Conservation (phyloP, 1,140 invertebrate genomes). For the Oscheius sp. region DNA sequence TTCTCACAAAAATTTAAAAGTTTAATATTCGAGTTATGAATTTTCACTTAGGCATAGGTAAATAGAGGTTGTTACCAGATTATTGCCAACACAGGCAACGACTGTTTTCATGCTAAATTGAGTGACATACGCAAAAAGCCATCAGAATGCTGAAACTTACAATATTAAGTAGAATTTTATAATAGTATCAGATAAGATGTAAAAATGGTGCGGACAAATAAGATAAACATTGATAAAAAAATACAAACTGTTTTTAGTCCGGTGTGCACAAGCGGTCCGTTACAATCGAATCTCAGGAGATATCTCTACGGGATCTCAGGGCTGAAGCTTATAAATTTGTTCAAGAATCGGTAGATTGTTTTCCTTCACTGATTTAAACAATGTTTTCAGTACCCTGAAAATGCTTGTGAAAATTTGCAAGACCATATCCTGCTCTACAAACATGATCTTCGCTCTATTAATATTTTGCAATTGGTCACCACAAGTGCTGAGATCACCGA, state of each 20-base stretch:
- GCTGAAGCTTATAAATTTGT: slow-evolving; percentile 50
- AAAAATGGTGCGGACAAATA: no score
- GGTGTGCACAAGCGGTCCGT: slow-evolving; percentile 42
- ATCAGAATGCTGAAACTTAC: no score
- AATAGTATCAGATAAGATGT: no score
- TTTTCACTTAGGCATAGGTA: no score
- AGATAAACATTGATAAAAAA: no score
- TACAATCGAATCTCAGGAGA: slow-evolving; percentile 39
- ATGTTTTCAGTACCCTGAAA: slow-evolving; percentile 27
- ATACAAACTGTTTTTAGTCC: slow-evolving; percentile 44
- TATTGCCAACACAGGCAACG: no score
- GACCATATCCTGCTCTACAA: slow-evolving; percentile 58
- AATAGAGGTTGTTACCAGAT: no score
- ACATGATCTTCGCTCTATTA: slow-evolving; percentile 59
- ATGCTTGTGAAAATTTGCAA: slow-evolving; percentile 27
- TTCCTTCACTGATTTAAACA: neutral
- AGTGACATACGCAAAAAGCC: no score
- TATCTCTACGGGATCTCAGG: slow-evolving; percentile 46
- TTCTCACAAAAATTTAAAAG: no score
- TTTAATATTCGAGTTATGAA: no score
- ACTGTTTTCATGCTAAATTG: no score
- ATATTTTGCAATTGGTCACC: slow-evolving; percentile 55
- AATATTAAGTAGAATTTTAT: no score
- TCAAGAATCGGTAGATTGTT: slow-evolving; percentile 15
- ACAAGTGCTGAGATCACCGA: slow-evolving; percentile 49